Conservation (phyloP, 2,113 vertebrate species). For the Pseudorasbora parva region DNA sequence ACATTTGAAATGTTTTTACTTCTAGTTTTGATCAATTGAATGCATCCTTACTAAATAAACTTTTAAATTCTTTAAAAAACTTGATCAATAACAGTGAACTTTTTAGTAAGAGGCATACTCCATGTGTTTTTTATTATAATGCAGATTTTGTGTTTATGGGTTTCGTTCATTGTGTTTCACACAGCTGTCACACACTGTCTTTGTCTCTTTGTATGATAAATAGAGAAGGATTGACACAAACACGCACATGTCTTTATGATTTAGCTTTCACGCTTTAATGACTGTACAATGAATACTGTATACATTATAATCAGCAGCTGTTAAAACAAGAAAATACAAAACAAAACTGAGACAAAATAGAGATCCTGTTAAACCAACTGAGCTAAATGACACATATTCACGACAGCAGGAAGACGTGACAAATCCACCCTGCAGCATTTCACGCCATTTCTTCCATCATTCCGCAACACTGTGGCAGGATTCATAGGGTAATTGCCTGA, state of each 20-base stretch:
- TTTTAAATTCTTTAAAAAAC: too few species aligned
- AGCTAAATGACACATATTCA: not conserved
- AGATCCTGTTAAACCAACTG: not conserved
- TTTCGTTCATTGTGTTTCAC: too few species aligned
- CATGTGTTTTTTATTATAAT: not conserved
- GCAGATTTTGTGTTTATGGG: too few species aligned
- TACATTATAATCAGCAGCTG: not conserved
- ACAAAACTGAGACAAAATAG: not conserved
- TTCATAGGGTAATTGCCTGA: slow-evolving; percentile 35
- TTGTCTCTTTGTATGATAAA: too few species aligned
- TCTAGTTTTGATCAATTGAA: too few species aligned
- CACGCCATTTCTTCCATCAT: not conserved
- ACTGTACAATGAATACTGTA: not conserved
- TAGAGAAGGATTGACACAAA: too few species aligned
- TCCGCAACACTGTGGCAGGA: slow-evolving; percentile 28
- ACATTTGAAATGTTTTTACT: too few species aligned
- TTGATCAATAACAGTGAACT: not conserved
- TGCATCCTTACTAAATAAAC: too few species aligned
- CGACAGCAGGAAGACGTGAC: not conserved
- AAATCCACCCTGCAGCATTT: slow-evolving; percentile 14
- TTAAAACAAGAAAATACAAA: not conserved
- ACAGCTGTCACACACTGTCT: too few species aligned
- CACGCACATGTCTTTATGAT: too few species aligned
- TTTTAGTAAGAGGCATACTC: not conserved
- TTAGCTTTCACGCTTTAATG: too few species aligned